Evolutionary conservation across 2,113 vertebrate species (phyloP).

Genomic region (Ranitomeya imitator): DNA sequence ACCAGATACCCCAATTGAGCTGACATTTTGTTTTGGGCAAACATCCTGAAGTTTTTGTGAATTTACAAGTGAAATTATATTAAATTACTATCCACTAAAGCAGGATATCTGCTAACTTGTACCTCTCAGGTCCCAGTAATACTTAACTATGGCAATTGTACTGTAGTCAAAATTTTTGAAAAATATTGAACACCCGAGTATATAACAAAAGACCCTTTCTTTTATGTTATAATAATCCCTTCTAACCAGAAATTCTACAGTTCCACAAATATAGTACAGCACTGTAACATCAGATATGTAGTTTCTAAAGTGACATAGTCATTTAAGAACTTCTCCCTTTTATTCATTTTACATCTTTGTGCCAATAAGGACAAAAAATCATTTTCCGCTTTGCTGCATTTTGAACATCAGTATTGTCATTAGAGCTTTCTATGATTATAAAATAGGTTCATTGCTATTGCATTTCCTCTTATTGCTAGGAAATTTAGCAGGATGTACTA

Average conservation of each 20-base stretch:
- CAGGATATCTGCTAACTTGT: too few relatives aligned
- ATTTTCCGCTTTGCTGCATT: slow-evolving; percentile 37
- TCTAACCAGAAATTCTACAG: background rate
- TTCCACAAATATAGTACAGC: background rate
- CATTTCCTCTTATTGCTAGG: slow-evolving; percentile 10
- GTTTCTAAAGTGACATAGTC: background rate
- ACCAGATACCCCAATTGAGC: too few relatives aligned
- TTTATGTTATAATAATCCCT: background rate
- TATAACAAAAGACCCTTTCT: background rate
- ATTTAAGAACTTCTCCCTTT: background rate
- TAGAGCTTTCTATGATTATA: slow-evolving; percentile 15
- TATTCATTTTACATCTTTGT: background rate
- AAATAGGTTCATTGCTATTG: background rate
- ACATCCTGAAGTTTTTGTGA: too few relatives aligned
- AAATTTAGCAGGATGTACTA: slow-evolving; percentile 4
- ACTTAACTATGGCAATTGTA: too few relatives aligned
- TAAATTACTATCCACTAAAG: too few relatives aligned
- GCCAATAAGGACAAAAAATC: slow-evolving; percentile 26
- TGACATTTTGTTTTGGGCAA: too few relatives aligned
- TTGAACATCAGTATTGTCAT: slow-evolving; percentile 41
- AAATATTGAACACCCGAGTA: background rate
- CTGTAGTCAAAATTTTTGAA: too few relatives aligned
- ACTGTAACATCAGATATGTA: background rate
- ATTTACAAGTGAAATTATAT: too few relatives aligned
- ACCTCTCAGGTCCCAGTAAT: too few relatives aligned